Evolutionary conservation across 2,113 vertebrate species (phyloP), one percentile per base, ranked within the genome.

Genomic region (Paedocypris sp.): DNA sequence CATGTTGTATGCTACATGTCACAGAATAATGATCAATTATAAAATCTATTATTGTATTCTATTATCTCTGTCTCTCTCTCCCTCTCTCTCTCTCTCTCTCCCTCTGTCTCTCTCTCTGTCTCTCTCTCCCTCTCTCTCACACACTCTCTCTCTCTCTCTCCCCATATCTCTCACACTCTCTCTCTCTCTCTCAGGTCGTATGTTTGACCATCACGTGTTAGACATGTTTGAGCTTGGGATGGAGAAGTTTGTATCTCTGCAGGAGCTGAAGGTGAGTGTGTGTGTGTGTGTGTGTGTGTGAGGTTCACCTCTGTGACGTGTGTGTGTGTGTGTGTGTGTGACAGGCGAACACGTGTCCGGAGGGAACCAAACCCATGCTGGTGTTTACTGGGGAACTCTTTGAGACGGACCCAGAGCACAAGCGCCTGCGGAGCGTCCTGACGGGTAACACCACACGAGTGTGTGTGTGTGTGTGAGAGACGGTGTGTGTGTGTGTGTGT

Each of bases 201-300:
- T 98, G 81, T 98, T 94, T 84, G 94, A 98, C 79, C 93, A 89
- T 67, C 93, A 96, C 0, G 82, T 98, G 22, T 81, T 98, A 3
- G 95, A 98, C 66, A 98, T 98, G 95, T 83, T 98, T 66, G 95
- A 98, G 74, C 78, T 98, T 5, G 93, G 95, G 1, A 49, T 98
- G 31, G 95, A 98, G 74, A 96, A 91, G 23, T 97, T 82, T 53
- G 75, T 86, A 9, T 85, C 91, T 10, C 78, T 98, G 1, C 88
- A 81, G 49, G 88, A 94, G 3, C 77, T 98, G 42, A 98, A 97
- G 89, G 95, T 96, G 85, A 1, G 2, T 9, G 6, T 26, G 2
- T 56, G 22, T 56, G 5, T 39, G 26, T 25, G 10, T 36, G 1
- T 15, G 5, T 52, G 4, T 19, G 3, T 45, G 5, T 45, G 11